Conservation (phyloP, 1,140 invertebrate species). For the Camponotus pennsylvanicus region DNA sequence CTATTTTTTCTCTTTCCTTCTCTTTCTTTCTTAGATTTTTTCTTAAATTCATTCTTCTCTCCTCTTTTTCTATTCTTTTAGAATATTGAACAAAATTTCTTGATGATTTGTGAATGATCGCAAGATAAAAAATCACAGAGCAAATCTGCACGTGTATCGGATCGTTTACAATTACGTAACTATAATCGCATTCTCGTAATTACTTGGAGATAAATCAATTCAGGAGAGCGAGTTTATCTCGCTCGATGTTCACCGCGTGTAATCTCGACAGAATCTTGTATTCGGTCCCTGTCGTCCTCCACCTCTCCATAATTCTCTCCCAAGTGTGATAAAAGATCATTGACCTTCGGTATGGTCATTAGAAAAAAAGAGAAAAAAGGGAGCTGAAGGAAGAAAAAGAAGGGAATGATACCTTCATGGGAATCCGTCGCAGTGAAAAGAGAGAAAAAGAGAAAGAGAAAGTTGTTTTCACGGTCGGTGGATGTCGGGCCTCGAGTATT, state of each 20-base stretch:
- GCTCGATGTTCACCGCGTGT: constrained; percentile 17
- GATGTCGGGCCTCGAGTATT: constrained; percentile 72
- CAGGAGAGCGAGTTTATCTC: constrained; percentile 48
- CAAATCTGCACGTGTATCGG: background rate
- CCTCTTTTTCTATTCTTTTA: background rate
- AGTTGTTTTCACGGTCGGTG: constrained; percentile 72
- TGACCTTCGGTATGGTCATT: constrained; percentile 34
- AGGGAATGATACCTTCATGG: constrained; percentile 30
- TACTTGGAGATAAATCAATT: constrained; percentile 69
- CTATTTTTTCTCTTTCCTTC: constrained; percentile 49
- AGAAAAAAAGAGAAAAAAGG: background rate
- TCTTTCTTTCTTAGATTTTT: constrained; percentile 1
- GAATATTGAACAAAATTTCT: constrained; percentile 15
- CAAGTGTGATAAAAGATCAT: constrained; percentile 55
- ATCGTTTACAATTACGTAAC: constrained; percentile 40
- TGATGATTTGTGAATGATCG: constrained; percentile 58
- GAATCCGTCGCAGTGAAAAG: constrained; percentile 58
- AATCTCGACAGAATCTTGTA: constrained; percentile 43
- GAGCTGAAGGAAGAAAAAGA: background rate
- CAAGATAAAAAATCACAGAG: constrained; percentile 9
- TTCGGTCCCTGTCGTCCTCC: background rate
- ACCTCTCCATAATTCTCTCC: constrained; percentile 21
- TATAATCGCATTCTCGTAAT: constrained; percentile 54
- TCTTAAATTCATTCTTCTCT: constrained; percentile 17
- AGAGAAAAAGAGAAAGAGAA: constrained; percentile 53